Evolutionary conservation across 2,888 invertebrate species (phyloP), one percentile per base, ranked within the genome.

Genomic region (Melinaea marsaeus): DNA sequence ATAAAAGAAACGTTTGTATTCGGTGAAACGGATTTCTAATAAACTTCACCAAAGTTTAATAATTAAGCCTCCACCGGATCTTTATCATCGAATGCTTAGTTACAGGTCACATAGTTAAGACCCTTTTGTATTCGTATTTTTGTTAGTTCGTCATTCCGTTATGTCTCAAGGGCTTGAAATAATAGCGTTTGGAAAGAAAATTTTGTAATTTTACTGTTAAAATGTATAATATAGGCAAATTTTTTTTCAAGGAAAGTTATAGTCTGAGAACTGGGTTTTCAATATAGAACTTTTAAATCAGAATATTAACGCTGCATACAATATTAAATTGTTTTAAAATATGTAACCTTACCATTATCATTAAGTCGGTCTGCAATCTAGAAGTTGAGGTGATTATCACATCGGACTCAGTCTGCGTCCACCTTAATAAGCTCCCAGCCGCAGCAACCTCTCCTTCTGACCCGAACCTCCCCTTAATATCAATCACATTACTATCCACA

Each of bases 401-500:
- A 61, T 90, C 88, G 11, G 81, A 71, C 60, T 85, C 85, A 0
- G 86, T 88, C 61, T 83, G 83, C 47, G 71, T 81, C 88, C 88
- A 90, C 3, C 75, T 77, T 33, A 90, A 70, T 2, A 88, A 67
- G 1, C 85, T 82, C 0, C 89, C 89, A 0, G 86, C 86, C 0
- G 85, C 85, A 4, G 87, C 87, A 22, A 80, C 82, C 54, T 78
- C 77, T 1, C 90, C 90, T 65, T 87, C 86, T 75, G 78, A 82
- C 2, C 79, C 78, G 54, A 71, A 78, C 2, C 68, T 71, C 65
- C 89, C 89, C 66, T 84, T 87, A 54, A 88, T 84, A 68, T 89
- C 86, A 69, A 88, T 86, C 4, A 89, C 82, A 56, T 88, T 83
- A 66, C 79, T 88, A 67, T 89, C 85, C 13, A 90, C 82, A 70